Conservation (phyloP, 2,797 vertebrate genomes). For the Heteromormyrus szaboi region DNA sequence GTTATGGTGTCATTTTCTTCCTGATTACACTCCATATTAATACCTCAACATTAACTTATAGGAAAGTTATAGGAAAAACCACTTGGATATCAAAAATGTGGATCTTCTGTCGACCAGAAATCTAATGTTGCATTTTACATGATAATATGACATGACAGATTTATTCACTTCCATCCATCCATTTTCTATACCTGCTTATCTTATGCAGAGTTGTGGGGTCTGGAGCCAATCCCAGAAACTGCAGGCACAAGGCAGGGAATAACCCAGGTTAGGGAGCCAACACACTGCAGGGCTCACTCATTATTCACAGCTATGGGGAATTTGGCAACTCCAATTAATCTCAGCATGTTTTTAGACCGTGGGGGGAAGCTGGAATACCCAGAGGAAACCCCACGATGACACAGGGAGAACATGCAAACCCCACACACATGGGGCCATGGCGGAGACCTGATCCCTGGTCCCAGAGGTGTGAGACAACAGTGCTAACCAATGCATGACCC, state of each 20-base stretch:
- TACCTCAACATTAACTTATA: background rate
- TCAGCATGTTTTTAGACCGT: background rate
- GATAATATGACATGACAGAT: background rate
- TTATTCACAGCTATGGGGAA: background rate
- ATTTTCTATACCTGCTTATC: background rate
- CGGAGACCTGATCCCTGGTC: background rate
- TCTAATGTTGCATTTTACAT: background rate
- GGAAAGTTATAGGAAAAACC: background rate
- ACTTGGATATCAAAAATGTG: background rate
- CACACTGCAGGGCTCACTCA: background rate
- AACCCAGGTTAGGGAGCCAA: background rate
- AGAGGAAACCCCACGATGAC: background rate
- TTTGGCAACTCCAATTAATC: background rate
- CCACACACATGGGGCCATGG: background rate
- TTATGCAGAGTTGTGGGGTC: background rate
- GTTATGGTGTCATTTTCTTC: background rate
- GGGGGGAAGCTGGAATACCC: background rate
- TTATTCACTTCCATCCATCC: background rate
- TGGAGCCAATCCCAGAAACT: background rate
- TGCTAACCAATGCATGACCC: background rate
- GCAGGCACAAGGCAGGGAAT: background rate
- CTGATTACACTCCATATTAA: background rate
- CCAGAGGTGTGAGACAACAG: background rate
- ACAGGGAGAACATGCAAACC: background rate
- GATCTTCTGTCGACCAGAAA: background rate